Base-by-base conservation (phyloP, 1,140 invertebrate genomes). In the Tetramorium parvispinum region DNA sequence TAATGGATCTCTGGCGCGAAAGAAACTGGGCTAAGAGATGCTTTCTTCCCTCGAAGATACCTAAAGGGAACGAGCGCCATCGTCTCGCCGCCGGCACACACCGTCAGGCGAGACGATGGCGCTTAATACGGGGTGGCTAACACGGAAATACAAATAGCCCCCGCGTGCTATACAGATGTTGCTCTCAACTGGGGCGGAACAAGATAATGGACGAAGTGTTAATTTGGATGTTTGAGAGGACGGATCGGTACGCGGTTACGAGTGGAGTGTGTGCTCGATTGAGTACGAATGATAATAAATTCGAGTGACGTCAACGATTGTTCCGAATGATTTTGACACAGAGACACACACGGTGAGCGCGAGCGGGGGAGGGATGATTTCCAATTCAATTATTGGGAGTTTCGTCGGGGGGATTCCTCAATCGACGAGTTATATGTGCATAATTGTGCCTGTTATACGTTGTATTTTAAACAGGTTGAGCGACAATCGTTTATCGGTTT, bases 131-230 rank as follows among this genome's bases (percentile, higher is more conserved):
- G 13, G 2, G 10, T 27, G 32, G 46, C 46, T 59, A 73, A 59
- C 11, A 18, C 37, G 40, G 66, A 82, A 82, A 82, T 57, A 73
- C 53, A 59, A 55, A 57, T 82, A 53, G 18, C 53, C 24, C 2
- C 21, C 43, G 59, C 18, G 11, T 53, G 49, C 24, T 68, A n/a
- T 68, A 70, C 79, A 57, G 53, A 57, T 82, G 66, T 73, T 73
- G 27, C 61, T 37, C 43, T 8, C 24, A 73, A 82, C 51, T 82
- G 40, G 66, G 27, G 79, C 79, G 66, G 79, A 82, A 82, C 79
- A 82, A 73, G 79, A 73, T 82, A 82, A 73, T 73, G 51, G 66
- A 68, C 65, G 21, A 82, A 71, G 79, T 82, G 66, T 82, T 71
- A 82, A 73, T 82, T 82, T 73, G 40, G 40, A 59, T 32, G 66